Conservation (phyloP, 2,113 vertebrate genomes). For the Prionailurus viverrinus region DNA sequence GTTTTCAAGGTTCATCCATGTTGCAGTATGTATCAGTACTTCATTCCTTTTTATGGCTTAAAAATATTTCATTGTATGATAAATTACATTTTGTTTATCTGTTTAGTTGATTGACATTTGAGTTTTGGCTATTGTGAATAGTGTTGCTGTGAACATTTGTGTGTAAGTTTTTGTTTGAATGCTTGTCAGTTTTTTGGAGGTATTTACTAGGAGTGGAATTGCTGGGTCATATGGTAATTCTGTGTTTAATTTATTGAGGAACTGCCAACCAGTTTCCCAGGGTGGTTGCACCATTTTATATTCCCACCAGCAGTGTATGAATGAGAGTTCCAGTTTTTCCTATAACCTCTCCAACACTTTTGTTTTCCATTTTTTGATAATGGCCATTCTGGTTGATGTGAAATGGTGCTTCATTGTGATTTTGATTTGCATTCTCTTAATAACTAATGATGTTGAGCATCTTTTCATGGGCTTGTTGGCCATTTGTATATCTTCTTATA, state of each 20-base stretch:
- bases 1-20: not conserved
- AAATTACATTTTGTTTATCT: conserved; percentile 25
- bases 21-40: not conserved
- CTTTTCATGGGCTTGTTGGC: not conserved
- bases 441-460: not conserved
- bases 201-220: not conserved
- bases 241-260: not conserved
- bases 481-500: not conserved
- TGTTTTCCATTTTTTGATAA: conserved; percentile 10
- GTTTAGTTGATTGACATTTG: not conserved
- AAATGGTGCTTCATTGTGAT: not conserved
- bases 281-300: not conserved
- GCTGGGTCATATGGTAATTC: not conserved
- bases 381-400: not conserved
- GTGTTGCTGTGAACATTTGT: not conserved
- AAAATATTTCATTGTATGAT: not conserved
- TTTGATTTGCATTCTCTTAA: conserved; percentile 12
- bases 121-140: not conserved
- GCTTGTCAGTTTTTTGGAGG: not conserved
- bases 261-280: not conserved
- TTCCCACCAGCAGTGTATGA: not conserved
- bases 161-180: conserved; percentile 11
- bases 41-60: not conserved
- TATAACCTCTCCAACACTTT: not conserved
- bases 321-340: not conserved